A percentile compares a stretch with the other conserved stretches of the same genome.
These are phyloP conservation scores for Sinocyclocheilus rhinocerous DNA, from an alignment of 2,113 vertebrate species.

Conservation along the genomic window DNA sequence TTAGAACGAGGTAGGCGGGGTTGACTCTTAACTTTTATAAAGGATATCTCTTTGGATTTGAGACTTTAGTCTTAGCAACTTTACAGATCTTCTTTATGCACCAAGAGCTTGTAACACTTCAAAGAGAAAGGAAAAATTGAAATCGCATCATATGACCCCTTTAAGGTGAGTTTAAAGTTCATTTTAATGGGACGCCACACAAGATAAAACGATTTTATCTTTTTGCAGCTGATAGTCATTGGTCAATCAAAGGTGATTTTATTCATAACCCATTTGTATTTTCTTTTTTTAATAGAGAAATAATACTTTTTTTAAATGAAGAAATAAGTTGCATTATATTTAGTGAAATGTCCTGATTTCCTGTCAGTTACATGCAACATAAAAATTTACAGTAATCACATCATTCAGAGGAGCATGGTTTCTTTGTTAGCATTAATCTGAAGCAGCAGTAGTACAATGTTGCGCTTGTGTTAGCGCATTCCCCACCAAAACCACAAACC, in stretches of 20 bases:
- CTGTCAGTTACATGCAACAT: background rate
- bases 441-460: background rate
- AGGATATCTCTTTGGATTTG: too few relatives aligned
- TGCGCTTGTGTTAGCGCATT: background rate
- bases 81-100: too few relatives aligned
- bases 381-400: background rate
- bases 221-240: background rate
- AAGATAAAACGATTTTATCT: background rate
- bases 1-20: too few relatives aligned
- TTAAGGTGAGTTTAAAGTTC: background rate
- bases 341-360: background rate
- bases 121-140: too few relatives aligned
- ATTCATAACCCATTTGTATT: background rate
- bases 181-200: background rate
- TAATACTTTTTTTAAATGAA: too few relatives aligned
- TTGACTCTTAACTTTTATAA: too few relatives aligned
- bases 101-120: too few relatives aligned
- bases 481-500: background rate
- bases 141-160: too few relatives aligned
- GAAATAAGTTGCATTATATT: background rate
- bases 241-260: background rate
- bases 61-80: too few relatives aligned
- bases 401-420: background rate
- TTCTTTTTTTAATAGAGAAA: background rate
- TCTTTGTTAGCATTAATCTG: background rate